Base-by-base conservation (phyloP, 35 echinoderm and acorn worm genomes). In the Patiria miniata region DNA sequence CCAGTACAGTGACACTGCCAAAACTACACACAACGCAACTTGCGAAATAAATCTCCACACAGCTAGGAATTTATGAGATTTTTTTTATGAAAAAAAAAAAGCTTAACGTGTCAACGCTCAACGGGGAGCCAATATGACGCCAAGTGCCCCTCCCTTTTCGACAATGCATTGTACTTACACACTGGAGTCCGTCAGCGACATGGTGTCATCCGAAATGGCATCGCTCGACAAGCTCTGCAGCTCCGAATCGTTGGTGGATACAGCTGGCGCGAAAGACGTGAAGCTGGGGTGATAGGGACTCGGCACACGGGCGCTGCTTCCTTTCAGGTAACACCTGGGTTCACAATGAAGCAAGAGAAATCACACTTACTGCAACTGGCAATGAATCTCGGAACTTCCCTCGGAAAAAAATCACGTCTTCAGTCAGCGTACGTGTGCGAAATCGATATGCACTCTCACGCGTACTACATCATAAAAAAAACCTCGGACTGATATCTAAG, bases 151-250 rank as follows among this genome's bases (percentile, higher is more conserved):
- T 0, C 61, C 61, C 65, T 8, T 9, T 1, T 0, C 65, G 34
- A 0, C 30, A 36, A 36, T 26, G 42, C 30, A 73, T 73, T 22
- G 65, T 73, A 94, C 96, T 98, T 98, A 98, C 96, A 98, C 83
- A 79, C 96, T 98, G 9, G 96, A 98, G 77, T 98, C 96, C 40
- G 96, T 98, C 26, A 98, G 61, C 36, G 96, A 98, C 96, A 98
- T 94, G 7, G 96, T 98, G 42, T 98, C 96, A 40, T 94, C 96
- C 33, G 92, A 92, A 39, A 98, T 94, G 39, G 96, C 96, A 80
- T 98, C 96, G 68, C 96, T 98, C 22, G 89, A 92, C 7, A 94
- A 85, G 78, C 85, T 89, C 36, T 94, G 92, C 2, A 94, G 65
- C 83, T 98, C 96, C 0, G 96, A 98, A 40, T 98, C 96, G 37